Evolutionary conservation across 2,113 vertebrate species (phyloP).

Genomic region (Bubo bubo): DNA sequence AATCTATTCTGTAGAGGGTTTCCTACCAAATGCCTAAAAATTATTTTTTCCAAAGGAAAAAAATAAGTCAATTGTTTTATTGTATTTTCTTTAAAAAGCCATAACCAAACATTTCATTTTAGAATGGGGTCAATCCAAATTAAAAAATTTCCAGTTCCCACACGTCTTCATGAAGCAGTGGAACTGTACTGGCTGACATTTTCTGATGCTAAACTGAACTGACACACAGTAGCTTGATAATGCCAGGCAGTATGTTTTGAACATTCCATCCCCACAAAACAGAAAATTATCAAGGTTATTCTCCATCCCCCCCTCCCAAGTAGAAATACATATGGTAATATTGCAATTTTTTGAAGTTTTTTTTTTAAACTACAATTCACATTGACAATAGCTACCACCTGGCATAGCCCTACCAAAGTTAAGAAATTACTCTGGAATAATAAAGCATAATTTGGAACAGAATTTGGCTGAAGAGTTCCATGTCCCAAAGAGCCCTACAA

Average conservation of each 20-base stretch:
- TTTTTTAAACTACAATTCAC: neutral
- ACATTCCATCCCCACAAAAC: neutral
- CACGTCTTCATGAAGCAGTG: neutral
- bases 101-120: constrained; percentile 4
- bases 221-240: neutral
- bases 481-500: constrained; percentile 17
- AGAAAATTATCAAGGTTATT: neutral
- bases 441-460: constrained; percentile 12
- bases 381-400: neutral
- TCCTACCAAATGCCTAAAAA: constrained; percentile 23
- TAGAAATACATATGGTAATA: neutral
- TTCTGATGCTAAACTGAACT: neutral
- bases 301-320: neutral
- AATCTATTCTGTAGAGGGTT: neutral
- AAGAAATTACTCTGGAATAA: constrained; percentile 15
- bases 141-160: constrained; percentile 22
- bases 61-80: neutral
- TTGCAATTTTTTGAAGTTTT: neutral
- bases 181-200: neutral
- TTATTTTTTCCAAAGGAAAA: neutral
- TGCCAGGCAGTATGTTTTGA: neutral
- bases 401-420: neutral
- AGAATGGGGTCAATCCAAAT: neutral
- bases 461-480: constrained; percentile 12
- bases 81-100: constrained; percentile 21